Evolutionary conservation across 1,140 invertebrate genomes (phyloP).

Genomic region (Neocloeon triangulifer): DNA sequence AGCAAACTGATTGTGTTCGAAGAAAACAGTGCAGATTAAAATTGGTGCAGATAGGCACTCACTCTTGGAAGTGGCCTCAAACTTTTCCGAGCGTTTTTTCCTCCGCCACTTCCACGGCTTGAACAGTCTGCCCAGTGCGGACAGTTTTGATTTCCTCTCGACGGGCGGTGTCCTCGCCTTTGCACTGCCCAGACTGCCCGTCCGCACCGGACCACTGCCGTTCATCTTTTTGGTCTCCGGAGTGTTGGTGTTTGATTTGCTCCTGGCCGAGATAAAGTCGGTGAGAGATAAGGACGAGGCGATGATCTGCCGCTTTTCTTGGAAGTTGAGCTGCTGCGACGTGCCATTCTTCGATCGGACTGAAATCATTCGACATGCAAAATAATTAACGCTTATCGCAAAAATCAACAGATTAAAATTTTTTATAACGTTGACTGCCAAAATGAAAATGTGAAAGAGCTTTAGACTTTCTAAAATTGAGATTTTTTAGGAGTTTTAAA

Average conservation of each 20-base stretch:
- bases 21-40: too few species aligned
- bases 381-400: too few species aligned
- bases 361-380: too few species aligned
- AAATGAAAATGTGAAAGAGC: too few species aligned
- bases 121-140: conserved; percentile 79
- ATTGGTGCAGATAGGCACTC: conserved; percentile 22
- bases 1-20: background rate
- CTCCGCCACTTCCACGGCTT: conserved; percentile 98
- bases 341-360: too few species aligned
- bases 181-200: background rate
- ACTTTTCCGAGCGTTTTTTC: conserved; percentile 96
- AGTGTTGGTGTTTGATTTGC: background rate
- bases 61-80: conserved; percentile 89
- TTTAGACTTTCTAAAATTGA: too few species aligned
- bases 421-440: too few species aligned
- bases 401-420: too few species aligned
- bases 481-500: too few species aligned
- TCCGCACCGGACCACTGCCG: background rate
- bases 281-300: conserved; percentile 65
- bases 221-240: background rate
- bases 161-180: background rate
- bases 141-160: conserved; percentile 37
- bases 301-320: conserved; percentile 71
- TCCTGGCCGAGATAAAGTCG: conserved; percentile 34
- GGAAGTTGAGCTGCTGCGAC: conserved; percentile 77